Base-by-base conservation (phyloP, 2,797 vertebrate genomes). In the Odontamblyopus lacepedii region DNA sequence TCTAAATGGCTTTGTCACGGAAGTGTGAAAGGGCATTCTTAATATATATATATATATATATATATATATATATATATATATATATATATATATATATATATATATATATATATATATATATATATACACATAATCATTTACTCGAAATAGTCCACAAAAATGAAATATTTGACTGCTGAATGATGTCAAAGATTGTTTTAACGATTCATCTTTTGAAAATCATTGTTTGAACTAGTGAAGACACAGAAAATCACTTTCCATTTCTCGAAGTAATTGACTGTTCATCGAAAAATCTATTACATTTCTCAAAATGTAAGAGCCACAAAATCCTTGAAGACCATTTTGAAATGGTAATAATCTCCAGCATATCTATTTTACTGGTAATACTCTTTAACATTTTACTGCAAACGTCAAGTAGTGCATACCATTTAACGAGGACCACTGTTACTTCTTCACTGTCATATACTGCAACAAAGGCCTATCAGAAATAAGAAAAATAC, bases 361-460 rank as follows among this genome's bases (percentile, higher is more conserved):
- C 38, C 38, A 44, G 6, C 23, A 9, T 44, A 16, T 26, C 13
- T 3, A 15, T 44, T 64, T 15, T 27, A 29, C 41, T 51, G 29
- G 0, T 15, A 48, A 9, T 4, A 66, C 63, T 66, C 63, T 65
- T 5, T 66, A 15, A 66, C 26, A 51, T 66, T 51, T 26, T 18
- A 18, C 26, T 51, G 44, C 38, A 66, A 65, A 50, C 29, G 63
- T 65, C 44, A 65, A 66, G 44, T 44, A 66, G 64, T 7, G 6
- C 23, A 66, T 50, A 65, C 23, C 44, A 27, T 66, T 66, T 50
- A 29, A 6, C 48, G 38, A 48, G 26, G 44, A 51, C 61, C 32
- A 57, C 9, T 57, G 55, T 26, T 26, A 23, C 55, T 57, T 23
- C 41, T n/a, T 35, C 35, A 3, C 19, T 26, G 11, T 6, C 35